Percentiles rank a stretch among this genome's conserved stretches.
Conservation (phyloP, 2,113 vertebrate genomes). For the Antigone vipio region DNA sequence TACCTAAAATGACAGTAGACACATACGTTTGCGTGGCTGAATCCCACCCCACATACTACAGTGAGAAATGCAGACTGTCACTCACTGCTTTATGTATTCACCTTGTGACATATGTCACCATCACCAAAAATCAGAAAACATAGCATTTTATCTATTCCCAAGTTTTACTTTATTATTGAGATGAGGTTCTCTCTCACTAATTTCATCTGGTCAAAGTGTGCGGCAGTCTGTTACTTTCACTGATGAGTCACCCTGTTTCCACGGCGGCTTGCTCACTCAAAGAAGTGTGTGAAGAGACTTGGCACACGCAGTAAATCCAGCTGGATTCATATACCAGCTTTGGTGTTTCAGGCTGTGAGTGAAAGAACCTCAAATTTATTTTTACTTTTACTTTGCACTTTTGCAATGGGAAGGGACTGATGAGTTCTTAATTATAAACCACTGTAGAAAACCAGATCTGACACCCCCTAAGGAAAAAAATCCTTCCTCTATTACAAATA, state of each 20-base stretch:
- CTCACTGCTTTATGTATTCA: not conserved
- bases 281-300: not conserved
- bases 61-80: not conserved
- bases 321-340: not conserved
- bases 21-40: not conserved
- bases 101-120: not conserved
- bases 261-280: not conserved
- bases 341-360: not conserved
- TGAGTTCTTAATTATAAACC: not conserved
- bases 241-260: not conserved
- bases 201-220: not conserved
- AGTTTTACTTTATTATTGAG: not conserved
- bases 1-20: not conserved
- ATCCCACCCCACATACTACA: not conserved
- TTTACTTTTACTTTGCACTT: not conserved
- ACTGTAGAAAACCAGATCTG: not conserved
- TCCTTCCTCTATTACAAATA: not conserved
- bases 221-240: not conserved
- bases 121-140: not conserved
- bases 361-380: not conserved
- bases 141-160: fast-evolving
- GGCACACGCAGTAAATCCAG: not conserved
- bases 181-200: not conserved
- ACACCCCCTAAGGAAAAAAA: not conserved
- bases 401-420: not conserved